phyloP scores from a whole-genome alignment of 2,888 invertebrate species.

The Phanerotoma sp. region DNA sequence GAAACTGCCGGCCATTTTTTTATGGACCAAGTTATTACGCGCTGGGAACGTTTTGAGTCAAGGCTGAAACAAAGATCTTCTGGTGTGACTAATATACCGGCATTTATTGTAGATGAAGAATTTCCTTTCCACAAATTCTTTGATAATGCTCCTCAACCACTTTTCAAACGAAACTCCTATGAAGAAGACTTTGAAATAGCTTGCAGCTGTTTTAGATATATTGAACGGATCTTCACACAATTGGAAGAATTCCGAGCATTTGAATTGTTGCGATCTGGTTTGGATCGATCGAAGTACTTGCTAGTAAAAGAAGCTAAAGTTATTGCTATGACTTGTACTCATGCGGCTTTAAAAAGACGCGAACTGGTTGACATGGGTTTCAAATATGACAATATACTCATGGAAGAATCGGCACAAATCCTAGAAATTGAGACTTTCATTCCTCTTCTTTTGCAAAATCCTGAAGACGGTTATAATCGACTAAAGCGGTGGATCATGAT shows the following conservation, averaged over 20 bases:
- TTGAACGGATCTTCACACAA: conserved; percentile 94
- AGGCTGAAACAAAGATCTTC: conserved; percentile 61
- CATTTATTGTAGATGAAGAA: conserved; percentile 68
- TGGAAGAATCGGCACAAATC: conserved; percentile 99
- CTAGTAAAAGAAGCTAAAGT: conserved; percentile 99
- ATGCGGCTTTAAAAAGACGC: conserved; percentile 94
- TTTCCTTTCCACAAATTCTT: conserved; percentile 97
- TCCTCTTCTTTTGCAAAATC: conserved; percentile 96
- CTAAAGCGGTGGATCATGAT: conserved; percentile 99
- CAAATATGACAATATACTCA: conserved; percentile 97
- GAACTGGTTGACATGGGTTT: conserved; percentile 95
- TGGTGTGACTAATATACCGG: conserved; percentile 47
- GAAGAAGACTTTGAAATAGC: conserved; percentile 88
- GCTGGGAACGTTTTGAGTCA: conserved; percentile 87
- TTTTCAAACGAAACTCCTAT: conserved; percentile 78
- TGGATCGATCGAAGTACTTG: conserved; percentile 94
- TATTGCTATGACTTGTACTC: conserved; percentile 99
- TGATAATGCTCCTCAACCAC: conserved; percentile 86
- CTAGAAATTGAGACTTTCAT: conserved; percentile 99
- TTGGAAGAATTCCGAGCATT: conserved; percentile 98
- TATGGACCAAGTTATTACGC: conserved; percentile 86
- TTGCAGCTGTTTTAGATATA: conserved; percentile 90
- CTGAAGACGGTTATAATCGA: conserved; percentile 92
- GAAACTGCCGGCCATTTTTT: conserved; percentile 99
- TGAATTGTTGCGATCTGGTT: conserved; percentile 90